Conservation (phyloP, 2,797 vertebrate species). For the Tangara arthus region DNA sequence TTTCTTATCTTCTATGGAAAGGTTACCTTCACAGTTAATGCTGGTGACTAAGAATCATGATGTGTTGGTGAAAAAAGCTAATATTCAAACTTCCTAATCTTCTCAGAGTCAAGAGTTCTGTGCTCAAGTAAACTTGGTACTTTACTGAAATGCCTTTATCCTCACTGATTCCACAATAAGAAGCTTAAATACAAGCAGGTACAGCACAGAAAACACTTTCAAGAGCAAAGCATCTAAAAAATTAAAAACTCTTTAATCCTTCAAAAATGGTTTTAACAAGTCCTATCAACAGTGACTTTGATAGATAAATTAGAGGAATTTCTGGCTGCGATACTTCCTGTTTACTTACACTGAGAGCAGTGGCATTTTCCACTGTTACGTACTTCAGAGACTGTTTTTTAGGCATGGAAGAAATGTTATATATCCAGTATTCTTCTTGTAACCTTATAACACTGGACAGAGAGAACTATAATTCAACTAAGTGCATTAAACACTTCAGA, state of each 20-base stretch:
- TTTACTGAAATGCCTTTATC: conserved; percentile 29
- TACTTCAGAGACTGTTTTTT: not conserved
- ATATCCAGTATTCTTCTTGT: not conserved
- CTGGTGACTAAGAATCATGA: not conserved
- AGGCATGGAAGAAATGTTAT: not conserved
- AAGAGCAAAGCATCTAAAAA: not conserved
- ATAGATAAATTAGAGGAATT: conserved; percentile 18
- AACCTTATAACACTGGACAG: not conserved
- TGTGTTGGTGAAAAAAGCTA: not conserved
- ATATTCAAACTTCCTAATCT: conserved; percentile 11
- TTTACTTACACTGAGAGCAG: not conserved
- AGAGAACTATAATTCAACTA: not conserved
- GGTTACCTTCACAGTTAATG: not conserved
- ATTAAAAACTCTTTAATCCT: not conserved
- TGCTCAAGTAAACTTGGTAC: not conserved
- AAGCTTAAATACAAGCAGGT: conserved; percentile 36
- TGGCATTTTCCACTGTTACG: not conserved
- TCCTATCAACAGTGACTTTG: not conserved
- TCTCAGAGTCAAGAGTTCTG: not conserved
- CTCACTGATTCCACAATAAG: conserved; percentile 12
- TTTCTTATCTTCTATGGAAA: not conserved
- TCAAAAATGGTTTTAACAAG: conserved; percentile 10
- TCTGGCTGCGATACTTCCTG: not conserved
- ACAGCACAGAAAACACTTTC: not conserved
- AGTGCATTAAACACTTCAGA: not conserved